Evolutionary conservation across 2,888 invertebrate genomes (phyloP).

Genomic region (Ophioninae sp.): DNA sequence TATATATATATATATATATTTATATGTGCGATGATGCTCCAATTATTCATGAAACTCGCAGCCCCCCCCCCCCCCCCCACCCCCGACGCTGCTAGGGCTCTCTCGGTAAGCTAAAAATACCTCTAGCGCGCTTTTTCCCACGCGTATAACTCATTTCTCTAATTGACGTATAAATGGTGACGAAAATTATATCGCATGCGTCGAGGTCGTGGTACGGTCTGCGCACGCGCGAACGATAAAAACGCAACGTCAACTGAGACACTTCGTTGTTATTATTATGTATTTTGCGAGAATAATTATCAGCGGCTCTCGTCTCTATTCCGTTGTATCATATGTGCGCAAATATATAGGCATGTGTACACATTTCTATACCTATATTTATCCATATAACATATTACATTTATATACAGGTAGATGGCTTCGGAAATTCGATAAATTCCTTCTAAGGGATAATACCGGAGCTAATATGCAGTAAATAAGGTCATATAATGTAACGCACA

Average conservation of each 20-base stretch:
- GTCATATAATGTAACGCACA: too few relatives aligned
- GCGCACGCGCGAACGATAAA: background rate
- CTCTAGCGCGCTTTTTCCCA: background rate
- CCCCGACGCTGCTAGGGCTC: background rate
- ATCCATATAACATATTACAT: too few relatives aligned
- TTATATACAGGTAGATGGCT: background rate
- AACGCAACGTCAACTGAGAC: background rate
- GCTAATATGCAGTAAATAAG: background rate
- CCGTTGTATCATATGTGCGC: background rate
- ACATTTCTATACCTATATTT: too few relatives aligned
- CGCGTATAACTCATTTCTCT: background rate
- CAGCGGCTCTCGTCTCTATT: slow-evolving; percentile 22
- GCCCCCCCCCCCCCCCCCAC: background rate
- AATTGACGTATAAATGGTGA: background rate
- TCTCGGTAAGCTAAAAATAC: background rate
- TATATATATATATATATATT: background rate
- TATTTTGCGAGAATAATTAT: slow-evolving; percentile 52
- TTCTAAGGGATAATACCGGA: background rate
- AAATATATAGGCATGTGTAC: too few relatives aligned
- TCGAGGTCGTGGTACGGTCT: background rate
- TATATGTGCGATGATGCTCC: background rate
- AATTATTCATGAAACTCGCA: background rate
- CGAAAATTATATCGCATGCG: background rate
- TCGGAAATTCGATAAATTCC: too few relatives aligned
- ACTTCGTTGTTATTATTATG: slow-evolving; percentile 11